phyloP scores from a whole-genome alignment of 2,797 vertebrate species.

The Alcedo quadribrachys region DNA sequence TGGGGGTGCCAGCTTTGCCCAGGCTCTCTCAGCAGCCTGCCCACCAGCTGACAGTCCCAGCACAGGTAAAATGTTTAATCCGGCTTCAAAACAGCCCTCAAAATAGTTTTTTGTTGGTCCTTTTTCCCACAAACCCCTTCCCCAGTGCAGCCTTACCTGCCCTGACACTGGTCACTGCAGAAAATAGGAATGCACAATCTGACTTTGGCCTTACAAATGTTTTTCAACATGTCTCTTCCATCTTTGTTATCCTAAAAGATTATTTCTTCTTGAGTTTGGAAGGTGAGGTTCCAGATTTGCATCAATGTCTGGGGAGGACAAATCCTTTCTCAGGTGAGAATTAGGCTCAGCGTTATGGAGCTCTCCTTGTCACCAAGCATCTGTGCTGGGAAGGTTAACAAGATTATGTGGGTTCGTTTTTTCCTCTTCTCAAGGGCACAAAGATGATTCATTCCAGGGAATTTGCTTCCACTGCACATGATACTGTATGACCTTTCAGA shows the following conservation, averaged over 20 bases:
- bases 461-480: background rate
- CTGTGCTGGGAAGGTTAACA: background rate
- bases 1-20: too few species aligned
- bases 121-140: too few species aligned
- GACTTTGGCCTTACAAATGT: background rate
- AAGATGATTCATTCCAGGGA: background rate
- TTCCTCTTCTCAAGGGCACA: background rate
- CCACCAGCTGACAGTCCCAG: too few species aligned
- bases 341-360: accelerated
- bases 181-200: background rate
- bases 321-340: background rate
- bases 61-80: too few species aligned
- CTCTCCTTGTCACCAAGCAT: accelerated
- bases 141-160: too few species aligned
- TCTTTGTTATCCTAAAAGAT: background rate
- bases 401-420: background rate
- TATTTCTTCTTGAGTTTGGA: background rate
- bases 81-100: too few species aligned
- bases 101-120: too few species aligned
- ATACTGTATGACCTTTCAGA: background rate
- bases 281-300: background rate
- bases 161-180: too few species aligned
- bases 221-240: background rate
- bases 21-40: too few species aligned
- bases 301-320: background rate